Evolutionary conservation across 2,797 vertebrate species (phyloP).

Genomic region (Anableps anableps): DNA sequence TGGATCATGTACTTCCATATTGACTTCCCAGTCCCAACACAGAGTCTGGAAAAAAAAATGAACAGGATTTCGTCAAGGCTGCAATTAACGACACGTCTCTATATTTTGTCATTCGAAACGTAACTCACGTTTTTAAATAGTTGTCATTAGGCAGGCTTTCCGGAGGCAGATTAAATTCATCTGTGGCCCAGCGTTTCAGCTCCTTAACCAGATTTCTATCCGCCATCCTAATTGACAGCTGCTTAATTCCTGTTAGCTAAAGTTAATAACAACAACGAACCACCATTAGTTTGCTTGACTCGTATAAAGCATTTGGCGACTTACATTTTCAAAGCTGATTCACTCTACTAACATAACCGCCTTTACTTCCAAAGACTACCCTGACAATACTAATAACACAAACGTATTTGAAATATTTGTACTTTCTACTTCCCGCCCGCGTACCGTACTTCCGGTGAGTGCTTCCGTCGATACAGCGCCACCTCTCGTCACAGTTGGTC

Average conservation of each 20-base stretch:
- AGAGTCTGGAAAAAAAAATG: constrained; percentile 71
- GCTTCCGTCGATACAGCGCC: constrained; percentile 28
- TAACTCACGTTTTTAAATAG: constrained; percentile 80
- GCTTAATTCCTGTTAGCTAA: constrained; percentile 12
- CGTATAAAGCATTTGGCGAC: background rate
- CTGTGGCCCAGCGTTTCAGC: constrained; percentile 80
- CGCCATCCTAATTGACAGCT: constrained; percentile 63
- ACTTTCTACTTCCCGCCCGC: constrained; percentile 67
- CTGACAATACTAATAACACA: background rate
- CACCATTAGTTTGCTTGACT: background rate
- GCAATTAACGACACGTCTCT: background rate
- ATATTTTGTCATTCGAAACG: background rate
- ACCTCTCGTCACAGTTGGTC: background rate
- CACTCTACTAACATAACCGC: rapidly evolving
- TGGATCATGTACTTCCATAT: constrained; percentile 84
- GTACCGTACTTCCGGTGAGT: constrained; percentile 41
- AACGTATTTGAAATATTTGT: background rate
- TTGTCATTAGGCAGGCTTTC: constrained; percentile 77
- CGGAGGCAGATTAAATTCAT: constrained; percentile 78
- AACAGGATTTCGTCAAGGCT: background rate
- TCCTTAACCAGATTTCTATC: constrained; percentile 74
- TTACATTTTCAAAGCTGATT: background rate
- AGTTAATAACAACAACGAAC: constrained; percentile 4
- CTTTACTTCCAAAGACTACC: background rate
- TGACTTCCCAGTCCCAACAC: constrained; percentile 80